Evolutionary conservation across 2,113 vertebrate genomes (phyloP).

Genomic region (zebrafish (Danio rerio)): GRCz12tu NC_133190.1:15185501-15186000

Average conservation of each 20-base stretch:
- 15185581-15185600: conserved; percentile 8
- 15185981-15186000: not conserved
- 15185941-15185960: not conserved
- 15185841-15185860: not conserved
- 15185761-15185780: conserved; percentile 26
- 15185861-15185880: not conserved
- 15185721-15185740: conserved; percentile 14
- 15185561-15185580: conserved; percentile 13
- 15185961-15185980: not conserved
- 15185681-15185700: conserved; percentile 30
- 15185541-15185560: conserved; percentile 20
- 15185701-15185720: conserved; percentile 21
- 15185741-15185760: conserved; percentile 6
- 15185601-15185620: conserved; percentile 23
- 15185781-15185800: conserved; percentile 36
- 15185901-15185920: not conserved
- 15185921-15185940: not conserved
- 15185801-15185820: conserved; percentile 27
- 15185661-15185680: conserved; percentile 7
- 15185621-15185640: conserved; percentile 26
- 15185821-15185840: not conserved
- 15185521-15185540: conserved; percentile 34
- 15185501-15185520: conserved; percentile 3
- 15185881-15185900: not conserved
- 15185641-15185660: conserved; percentile 24